Evolutionary conservation across 1,140 invertebrate genomes (phyloP), one percentile per base, ranked within the genome.

Genomic region (Adoxophyes honmai): DNA sequence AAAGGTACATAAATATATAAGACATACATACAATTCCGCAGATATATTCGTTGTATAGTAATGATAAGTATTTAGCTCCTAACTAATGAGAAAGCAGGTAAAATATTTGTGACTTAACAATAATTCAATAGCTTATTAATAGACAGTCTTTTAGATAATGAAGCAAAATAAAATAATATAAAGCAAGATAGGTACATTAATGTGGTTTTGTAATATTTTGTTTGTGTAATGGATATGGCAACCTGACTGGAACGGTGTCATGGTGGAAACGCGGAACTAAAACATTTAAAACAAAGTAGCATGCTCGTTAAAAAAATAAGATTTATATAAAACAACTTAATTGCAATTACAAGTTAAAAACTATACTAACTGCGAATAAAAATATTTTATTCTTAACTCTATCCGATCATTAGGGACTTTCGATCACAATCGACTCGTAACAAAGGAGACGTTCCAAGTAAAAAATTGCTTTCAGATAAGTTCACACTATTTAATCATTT

Each of bases 131-230:
- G 73, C 85, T 86, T 88, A 88, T 70, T 60, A 77, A 75, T 85
- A 88, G 85, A 84, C 85, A 88, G 85, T 88, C 85, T 88, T 87
- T 83, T 84, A 82, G 75, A 83, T 73, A 71, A 79, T 75, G 71
- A 82, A 84, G 66, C 51, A 39, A 55, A 60, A 37, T 42, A 51
- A 51, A 58, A 58, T 28, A 42, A 28, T 71, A 75, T 78, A 73
- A 73, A 79, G 64, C 69, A 67, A 81, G 67, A 44, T 21, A 77
- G 70, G 68, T 79, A 81, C 78, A 64, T 52, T 34, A 55, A 52
- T 42, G 36, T 37, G 48, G 52, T 9, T 18, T 42, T 18, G 39
- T 44, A 44, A 34, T 34, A 34, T 18, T 44, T 11, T 48, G 42
- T 48, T 48, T 48, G 42, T 48, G 18, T 48, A 48, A 18, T 48